These are phyloP conservation scores for Pao palembangensis DNA, from an alignment of 2,113 vertebrate species.

Conservation along the genomic window DNA sequence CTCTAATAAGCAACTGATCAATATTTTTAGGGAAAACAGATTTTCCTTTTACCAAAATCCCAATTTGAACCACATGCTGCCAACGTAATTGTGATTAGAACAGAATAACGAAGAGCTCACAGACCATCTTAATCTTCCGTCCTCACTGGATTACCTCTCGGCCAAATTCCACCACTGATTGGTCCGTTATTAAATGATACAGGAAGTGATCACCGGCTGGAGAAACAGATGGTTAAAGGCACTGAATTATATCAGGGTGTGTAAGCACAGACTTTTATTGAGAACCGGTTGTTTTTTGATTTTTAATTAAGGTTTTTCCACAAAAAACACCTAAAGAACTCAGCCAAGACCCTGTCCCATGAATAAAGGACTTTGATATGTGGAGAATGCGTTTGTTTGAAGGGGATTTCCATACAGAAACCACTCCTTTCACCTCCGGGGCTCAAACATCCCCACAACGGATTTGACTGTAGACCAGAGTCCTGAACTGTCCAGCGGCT, in stretches of 20 bases:
- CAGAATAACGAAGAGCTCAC: conserved; percentile 40
- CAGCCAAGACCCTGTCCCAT: conserved; percentile 12
- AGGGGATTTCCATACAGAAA: conserved; percentile 43
- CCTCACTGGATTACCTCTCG: conserved; percentile 38
- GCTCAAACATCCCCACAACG: conserved; percentile 8
- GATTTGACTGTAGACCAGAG: conserved; percentile 3
- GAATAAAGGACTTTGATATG: conserved; percentile 1
- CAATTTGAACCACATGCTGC: conserved; percentile 34
- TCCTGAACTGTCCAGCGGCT: too few relatives aligned
- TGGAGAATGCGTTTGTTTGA: conserved; percentile 20
- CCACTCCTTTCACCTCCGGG: conserved; percentile 25
- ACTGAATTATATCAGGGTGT: too few relatives aligned
- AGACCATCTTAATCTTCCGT: conserved; percentile 31
- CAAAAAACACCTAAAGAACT: background rate
- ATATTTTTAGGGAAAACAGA: conserved; percentile 41
- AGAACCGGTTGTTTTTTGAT: background rate
- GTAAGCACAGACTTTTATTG: conserved; percentile 10
- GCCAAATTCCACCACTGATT: conserved; percentile 60
- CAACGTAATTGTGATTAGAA: conserved; percentile 64
- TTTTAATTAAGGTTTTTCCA: background rate
- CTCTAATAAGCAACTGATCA: background rate
- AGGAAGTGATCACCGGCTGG: conserved; percentile 50
- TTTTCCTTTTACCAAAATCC: conserved; percentile 30
- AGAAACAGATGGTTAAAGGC: conserved; percentile 44
- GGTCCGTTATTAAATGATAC: conserved; percentile 55